These are phyloP conservation scores for Murina feae DNA, from an alignment of 2,113 vertebrate species.

Conservation along the genomic window DNA sequence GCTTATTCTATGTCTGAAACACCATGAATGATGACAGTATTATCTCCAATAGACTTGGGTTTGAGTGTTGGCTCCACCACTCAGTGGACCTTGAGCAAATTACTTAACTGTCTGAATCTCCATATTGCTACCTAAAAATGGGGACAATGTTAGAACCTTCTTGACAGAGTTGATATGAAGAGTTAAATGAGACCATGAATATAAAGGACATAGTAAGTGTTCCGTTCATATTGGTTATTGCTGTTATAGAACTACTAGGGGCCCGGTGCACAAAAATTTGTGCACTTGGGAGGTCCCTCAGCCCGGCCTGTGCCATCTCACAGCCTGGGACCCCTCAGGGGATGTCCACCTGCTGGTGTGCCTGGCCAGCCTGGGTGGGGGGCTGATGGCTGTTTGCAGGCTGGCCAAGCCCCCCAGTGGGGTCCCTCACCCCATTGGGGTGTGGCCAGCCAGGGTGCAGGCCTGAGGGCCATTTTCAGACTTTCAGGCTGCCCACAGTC, in stretches of 20 bases:
- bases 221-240: background rate
- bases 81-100: background rate
- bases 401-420: no score
- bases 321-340: no score
- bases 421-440: no score
- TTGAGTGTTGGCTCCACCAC: background rate
- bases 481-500: no score
- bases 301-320: no score
- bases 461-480: no score
- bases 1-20: background rate
- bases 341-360: no score
- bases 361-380: no score
- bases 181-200: slow-evolving; percentile 1
- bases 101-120: background rate
- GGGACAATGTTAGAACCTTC: background rate
- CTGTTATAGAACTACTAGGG: background rate
- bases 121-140: background rate
- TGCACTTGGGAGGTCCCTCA: no score
- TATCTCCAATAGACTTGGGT: background rate
- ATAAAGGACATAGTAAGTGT: background rate
- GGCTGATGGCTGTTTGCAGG: no score
- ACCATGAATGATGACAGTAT: background rate
- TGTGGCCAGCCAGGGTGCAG: no score
- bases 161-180: background rate
- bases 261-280: no score